A percentile compares a stretch with the other conserved stretches of the same genome.
These are phyloP conservation scores for Oncorhynchus masou DNA, from an alignment of 2,113 vertebrate species.

Conservation along the genomic window DNA sequence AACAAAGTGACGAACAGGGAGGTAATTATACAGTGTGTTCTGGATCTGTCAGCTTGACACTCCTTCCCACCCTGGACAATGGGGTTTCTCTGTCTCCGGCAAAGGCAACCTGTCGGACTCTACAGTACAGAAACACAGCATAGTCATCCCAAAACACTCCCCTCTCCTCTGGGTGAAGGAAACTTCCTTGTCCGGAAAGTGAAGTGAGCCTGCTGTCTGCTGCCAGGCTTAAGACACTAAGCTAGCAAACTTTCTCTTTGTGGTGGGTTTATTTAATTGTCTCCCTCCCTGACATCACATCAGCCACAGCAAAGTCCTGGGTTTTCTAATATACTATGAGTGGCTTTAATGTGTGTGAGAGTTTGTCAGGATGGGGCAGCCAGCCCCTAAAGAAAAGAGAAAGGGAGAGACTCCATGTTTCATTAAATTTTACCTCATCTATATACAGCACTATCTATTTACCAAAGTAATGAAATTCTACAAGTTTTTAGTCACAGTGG, in stretches of 20 bases:
- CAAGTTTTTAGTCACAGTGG: no score
- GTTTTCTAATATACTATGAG: conserved; percentile 17
- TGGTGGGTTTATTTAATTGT: conserved; percentile 48
- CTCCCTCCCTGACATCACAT: conserved; percentile 49
- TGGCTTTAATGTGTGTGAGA: no score
- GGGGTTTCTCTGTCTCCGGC: conserved; percentile 6
- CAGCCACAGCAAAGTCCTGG: conserved; percentile 46
- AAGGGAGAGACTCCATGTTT: no score
- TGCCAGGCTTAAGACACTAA: conserved; percentile 28
- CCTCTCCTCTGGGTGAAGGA: no score
- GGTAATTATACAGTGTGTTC: background rate
- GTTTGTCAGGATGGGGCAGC: no score
- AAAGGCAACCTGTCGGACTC: conserved; percentile 12
- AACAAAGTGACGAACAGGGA: background rate
- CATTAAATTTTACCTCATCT: no score
- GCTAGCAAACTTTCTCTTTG: conserved; percentile 36
- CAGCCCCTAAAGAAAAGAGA: no score
- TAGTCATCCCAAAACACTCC: no score
- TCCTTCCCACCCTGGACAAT: no score
- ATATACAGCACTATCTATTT: no score
- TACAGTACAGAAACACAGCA: no score
- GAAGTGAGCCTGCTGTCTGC: conserved; percentile 24
- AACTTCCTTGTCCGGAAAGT: conserved; percentile 12
- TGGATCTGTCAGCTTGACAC: background rate
- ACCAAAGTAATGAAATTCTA: no score